Evolutionary conservation across 2,888 invertebrate genomes (phyloP), one percentile per base, ranked within the genome.

Genomic region (Ophion ellenae): DNA sequence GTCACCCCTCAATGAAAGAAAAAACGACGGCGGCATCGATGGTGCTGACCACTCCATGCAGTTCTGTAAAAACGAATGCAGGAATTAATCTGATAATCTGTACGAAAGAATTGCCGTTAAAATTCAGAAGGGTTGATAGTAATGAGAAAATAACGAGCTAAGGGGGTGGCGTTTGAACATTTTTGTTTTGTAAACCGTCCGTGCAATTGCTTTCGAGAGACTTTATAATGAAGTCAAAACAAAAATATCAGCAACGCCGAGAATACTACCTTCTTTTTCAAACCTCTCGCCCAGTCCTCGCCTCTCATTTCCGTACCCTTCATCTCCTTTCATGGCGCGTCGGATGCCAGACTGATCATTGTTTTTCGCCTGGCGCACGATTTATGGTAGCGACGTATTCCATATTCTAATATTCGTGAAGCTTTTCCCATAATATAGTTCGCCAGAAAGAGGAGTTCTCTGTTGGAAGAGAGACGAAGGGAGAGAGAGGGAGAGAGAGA

Each of bases 401-500:
- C 83, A 87, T 85, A 87, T 88, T 87, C 87, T 84, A 84, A 86
- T 87, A 81, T 84, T 81, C 84, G 20, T 63, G 32, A 45, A 77
- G 81, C 77, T 84, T 81, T 57, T 73, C 81, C 57, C 84, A n/a
- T 47, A 59, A 75, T 66, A 57, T 66, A 71, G 70, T 74, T 47
- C 69, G 73, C 84, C 64, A 73, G 77, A 74, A 69, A 69, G 69
- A 78, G 74, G 83, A 85, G 71, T 75, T 75, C 45, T 78, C 70
- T 20, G 59, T 36, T 53, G 59, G 59, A 24, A 20, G 66, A 24
- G 59, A 45, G 61, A 63, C 36, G 32, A 47, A 53, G n/a, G 11
- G n/a, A 36, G 64, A 64, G 24, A 7, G 24, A 24, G 57, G 24
- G 57, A 24, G 45, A 40, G 74, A 57, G 47, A 57, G 20, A 59